These are phyloP conservation scores for Camponotus floridanus DNA, from an alignment of 1,140 invertebrate genomes.

Conservation along the genomic window DNA sequence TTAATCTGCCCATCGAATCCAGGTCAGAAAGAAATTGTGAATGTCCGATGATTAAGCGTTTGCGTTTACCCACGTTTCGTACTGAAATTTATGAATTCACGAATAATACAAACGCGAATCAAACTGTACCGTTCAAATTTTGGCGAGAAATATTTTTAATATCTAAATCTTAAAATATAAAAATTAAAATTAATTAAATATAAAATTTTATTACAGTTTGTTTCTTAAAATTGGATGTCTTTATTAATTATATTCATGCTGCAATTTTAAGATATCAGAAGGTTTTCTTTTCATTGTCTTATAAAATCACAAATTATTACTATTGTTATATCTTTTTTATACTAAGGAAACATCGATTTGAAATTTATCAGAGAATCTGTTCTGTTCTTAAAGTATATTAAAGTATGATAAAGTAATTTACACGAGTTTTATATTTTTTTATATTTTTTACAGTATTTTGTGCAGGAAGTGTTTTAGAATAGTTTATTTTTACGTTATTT, in stretches of 20 bases:
- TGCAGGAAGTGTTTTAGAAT: background rate
- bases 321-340: background rate
- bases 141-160: background rate
- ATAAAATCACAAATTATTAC: background rate
- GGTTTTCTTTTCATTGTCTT: conserved; percentile 5
- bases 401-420: background rate
- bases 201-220: conserved; percentile 18
- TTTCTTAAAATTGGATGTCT: background rate
- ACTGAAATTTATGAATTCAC: conserved; percentile 18
- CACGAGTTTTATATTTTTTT: background rate
- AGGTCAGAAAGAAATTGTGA: conserved; percentile 14
- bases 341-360: background rate
- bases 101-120: conserved; percentile 6
- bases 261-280: background rate
- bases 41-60: conserved; percentile 33
- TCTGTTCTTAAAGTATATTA: background rate
- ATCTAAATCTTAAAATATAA: conserved; percentile 8
- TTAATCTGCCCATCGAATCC: conserved; percentile 66
- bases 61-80: background rate
- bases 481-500: background rate
- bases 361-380: background rate
- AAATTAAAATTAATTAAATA: too few relatives aligned
- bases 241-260: background rate
- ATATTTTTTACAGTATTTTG: background rate
- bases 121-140: conserved; percentile 9